phyloP scores from a whole-genome alignment of 2,113 vertebrate genomes.

The Calypte anna region DNA sequence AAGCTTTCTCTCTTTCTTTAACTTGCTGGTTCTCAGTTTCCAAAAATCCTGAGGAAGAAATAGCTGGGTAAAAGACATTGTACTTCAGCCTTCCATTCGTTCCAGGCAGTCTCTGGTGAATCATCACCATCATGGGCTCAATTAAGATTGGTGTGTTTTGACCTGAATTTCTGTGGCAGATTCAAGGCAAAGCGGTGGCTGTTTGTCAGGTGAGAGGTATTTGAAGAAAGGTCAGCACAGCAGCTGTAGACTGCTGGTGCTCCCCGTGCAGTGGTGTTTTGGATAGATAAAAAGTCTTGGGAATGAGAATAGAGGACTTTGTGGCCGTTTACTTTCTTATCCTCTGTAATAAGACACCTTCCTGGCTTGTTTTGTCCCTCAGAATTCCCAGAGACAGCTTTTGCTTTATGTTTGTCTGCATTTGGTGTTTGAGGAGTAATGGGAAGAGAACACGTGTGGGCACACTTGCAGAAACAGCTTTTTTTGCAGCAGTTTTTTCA shows the following conservation, averaged over 20 bases:
- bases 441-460: neutral
- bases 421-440: neutral
- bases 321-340: neutral
- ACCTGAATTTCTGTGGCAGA: neutral
- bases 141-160: neutral
- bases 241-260: neutral
- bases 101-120: neutral
- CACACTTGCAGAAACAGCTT: neutral
- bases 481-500: neutral
- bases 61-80: rapidly evolving
- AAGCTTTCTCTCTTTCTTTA: neutral
- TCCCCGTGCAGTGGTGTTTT: neutral
- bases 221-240: neutral
- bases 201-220: neutral
- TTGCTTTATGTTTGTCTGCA: neutral
- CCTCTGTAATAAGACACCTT: neutral
- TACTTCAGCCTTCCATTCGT: neutral
- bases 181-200: neutral
- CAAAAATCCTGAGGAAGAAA: neutral
- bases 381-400: neutral
- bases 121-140: neutral
- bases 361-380: neutral
- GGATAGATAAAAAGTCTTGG: neutral
- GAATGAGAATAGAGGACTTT: neutral
- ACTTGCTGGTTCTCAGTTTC: neutral